phyloP scores from a whole-genome alignment of 1,140 invertebrate genomes.

The Drosophila sechellia region DNA sequence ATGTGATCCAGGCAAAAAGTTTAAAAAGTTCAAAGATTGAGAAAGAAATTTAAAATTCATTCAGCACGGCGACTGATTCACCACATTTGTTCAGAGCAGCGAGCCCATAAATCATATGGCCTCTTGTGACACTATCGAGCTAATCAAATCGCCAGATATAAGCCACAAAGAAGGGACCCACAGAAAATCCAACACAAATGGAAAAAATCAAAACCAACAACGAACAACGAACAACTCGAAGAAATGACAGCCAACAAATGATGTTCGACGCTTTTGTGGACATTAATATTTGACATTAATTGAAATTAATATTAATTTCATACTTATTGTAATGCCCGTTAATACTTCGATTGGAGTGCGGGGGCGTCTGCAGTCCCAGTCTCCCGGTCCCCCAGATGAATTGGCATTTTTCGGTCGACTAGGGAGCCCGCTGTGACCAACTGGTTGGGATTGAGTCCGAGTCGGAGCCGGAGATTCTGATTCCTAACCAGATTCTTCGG shows the following conservation, averaged over 20 bases:
- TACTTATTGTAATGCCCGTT: slow-evolving; percentile 77
- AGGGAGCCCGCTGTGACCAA: slow-evolving; percentile 62
- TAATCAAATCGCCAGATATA: slow-evolving; percentile 83
- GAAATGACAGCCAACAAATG: slow-evolving; percentile 81
- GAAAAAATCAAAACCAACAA: slow-evolving; percentile 27
- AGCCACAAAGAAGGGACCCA: slow-evolving; percentile 51
- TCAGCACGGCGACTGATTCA: slow-evolving; percentile 49
- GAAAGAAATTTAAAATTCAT: slow-evolving; percentile 75
- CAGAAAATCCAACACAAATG: neutral
- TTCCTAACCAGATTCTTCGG: slow-evolving; percentile 16
- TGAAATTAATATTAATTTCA: slow-evolving; percentile 85
- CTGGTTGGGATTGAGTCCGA: slow-evolving; percentile 52
- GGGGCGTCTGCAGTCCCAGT: slow-evolving; percentile 41
- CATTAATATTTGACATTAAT: slow-evolving; percentile 84
- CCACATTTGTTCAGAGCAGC: slow-evolving; percentile 40
- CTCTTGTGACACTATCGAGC: slow-evolving; percentile 83
- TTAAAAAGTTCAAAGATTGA: slow-evolving; percentile 52
- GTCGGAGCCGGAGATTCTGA: slow-evolving; percentile 12
- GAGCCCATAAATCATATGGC: slow-evolving; percentile 79
- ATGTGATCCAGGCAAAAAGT: slow-evolving; percentile 33
- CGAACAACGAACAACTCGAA: slow-evolving; percentile 34
- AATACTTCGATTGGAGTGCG: slow-evolving; percentile 52
- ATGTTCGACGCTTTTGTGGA: slow-evolving; percentile 81
- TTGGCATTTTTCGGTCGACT: slow-evolving; percentile 60
- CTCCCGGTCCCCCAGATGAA: slow-evolving; percentile 54